Evolutionary conservation across 2,888 invertebrate species (phyloP).

Genomic region (Tetramorium bicarinatum): DNA sequence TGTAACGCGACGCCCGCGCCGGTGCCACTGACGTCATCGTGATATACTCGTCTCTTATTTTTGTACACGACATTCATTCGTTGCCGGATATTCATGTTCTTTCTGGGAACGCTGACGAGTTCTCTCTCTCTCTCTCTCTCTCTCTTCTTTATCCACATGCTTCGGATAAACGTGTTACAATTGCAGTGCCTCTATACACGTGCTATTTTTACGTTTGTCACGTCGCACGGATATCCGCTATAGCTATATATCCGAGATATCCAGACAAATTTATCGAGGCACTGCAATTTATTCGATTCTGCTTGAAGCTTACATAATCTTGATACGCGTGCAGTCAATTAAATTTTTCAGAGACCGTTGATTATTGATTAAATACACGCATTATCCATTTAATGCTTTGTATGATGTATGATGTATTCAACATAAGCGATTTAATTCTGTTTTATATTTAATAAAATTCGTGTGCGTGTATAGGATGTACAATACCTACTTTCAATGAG

Average conservation of each 20-base stretch:
- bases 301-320: background rate
- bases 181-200: constrained; percentile 22
- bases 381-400: constrained; percentile 7
- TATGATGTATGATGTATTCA: background rate
- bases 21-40: constrained; percentile 76
- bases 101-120: constrained; percentile 77
- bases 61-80: constrained; percentile 57
- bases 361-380: background rate
- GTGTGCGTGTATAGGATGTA: no score
- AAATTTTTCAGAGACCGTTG: background rate
- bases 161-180: constrained; percentile 49
- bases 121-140: constrained; percentile 30
- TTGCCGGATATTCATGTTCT: constrained; percentile 73
- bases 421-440: constrained; percentile 15
- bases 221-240: constrained; percentile 21
- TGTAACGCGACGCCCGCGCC: constrained; percentile 79
- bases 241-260: background rate
- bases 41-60: constrained; percentile 47
- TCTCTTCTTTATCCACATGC: constrained; percentile 45
- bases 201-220: constrained; percentile 47
- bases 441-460: constrained; percentile 9
- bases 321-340: background rate
- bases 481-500: background rate
- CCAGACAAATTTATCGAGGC: background rate
- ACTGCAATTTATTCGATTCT: background rate